Conservation (phyloP, 2,113 vertebrate species). For the Nesoenas mayeri region DNA sequence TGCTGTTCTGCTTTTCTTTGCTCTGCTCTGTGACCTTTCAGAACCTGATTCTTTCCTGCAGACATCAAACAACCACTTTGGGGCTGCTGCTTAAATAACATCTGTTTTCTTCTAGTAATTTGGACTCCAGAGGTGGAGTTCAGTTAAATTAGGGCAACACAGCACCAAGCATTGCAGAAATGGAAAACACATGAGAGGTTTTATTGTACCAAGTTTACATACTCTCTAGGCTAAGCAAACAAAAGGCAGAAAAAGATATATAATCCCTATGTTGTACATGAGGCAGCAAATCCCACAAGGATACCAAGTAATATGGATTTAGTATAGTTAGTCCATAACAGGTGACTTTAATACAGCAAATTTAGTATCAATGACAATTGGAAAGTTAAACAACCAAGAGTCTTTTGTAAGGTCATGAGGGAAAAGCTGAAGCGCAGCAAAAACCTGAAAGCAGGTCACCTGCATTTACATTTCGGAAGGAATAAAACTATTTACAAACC, state of each 20-base stretch:
- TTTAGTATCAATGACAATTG: background rate
- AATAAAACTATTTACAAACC: background rate
- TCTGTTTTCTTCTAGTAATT: background rate
- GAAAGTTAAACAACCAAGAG: background rate
- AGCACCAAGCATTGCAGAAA: background rate
- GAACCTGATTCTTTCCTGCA: background rate
- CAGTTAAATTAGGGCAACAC: background rate
- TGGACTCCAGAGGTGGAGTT: background rate
- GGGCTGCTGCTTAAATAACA: background rate
- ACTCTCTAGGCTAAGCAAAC: background rate
- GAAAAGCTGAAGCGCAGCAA: background rate
- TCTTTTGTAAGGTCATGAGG: background rate
- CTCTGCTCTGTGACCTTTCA: background rate
- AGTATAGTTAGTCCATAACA: background rate
- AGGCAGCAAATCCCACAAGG: rapidly evolving
- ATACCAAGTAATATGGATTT: background rate
- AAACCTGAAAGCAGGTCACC: background rate
- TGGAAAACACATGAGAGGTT: background rate
- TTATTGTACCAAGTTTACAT: rapidly evolving
- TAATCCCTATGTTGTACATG: rapidly evolving
- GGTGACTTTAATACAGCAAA: background rate
- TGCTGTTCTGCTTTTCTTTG: background rate
- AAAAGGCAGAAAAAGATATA: background rate
- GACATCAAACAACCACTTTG: background rate
- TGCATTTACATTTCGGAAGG: background rate